Evolutionary conservation across 2,888 invertebrate species (phyloP), one percentile per base, ranked within the genome.

Genomic region (Nemapogon koenigi): DNA sequence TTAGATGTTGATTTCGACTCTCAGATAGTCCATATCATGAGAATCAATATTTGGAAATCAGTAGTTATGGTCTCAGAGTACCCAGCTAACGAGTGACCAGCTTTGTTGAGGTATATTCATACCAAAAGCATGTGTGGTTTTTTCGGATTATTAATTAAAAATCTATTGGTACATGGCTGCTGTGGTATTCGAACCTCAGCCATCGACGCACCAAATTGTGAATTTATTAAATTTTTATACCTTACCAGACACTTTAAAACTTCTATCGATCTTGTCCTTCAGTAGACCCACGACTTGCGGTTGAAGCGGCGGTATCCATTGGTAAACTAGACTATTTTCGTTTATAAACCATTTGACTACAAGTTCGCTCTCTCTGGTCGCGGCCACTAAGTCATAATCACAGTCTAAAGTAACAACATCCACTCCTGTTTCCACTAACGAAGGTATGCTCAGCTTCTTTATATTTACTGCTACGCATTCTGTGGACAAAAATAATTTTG

Each of bases 281-380:
- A 78, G 54, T 28, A 76, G 59, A 39, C 79, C 79, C 25, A 79
- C 62, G 38, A 70, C 71, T 50, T 78, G 76, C 18, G 79, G 79
- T 40, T 57, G 55, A 45, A 62, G 47, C 1, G 79, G 75, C 6
- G 78, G 79, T 47, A 79, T 79, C 79, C 79, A 79, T 46, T 79
- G 79, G 49, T 76, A 78, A 27, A 79, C 73, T 18, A 75, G 53
- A 3, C 72, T 71, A 17, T 73, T 66, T 1, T 73, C 64, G 48
- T 76, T 76, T 53, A 75, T 76, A 55, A 79, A 78, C 79, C 79
- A 79, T 52, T 79, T 79, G 51, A 79, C 57, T 44, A 79, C 76
- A 3, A 79, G 55, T 0, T 76, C 78, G 2, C 39, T 41, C 29
- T 35, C 13, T 7, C 19, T 36, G 15, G 43, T 45, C 31, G 56